Conservation (phyloP, 2,797 vertebrate species). For the Moxostoma hubbsi region DNA sequence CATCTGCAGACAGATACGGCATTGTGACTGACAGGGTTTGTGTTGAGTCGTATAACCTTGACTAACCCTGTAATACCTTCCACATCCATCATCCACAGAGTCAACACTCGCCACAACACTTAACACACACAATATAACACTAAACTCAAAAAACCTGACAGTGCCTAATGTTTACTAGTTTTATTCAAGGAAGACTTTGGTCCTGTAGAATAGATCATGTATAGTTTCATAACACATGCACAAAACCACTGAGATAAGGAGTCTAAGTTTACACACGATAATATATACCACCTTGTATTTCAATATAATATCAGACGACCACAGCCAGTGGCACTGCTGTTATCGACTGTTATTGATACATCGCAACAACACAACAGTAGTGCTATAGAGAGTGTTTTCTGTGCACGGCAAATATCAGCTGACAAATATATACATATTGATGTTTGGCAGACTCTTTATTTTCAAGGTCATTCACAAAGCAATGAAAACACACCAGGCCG, state of each 20-base stretch:
- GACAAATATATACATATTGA: too few species aligned
- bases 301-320: background rate
- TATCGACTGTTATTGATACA: background rate
- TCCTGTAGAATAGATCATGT: too few species aligned
- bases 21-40: background rate
- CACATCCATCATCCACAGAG: slow-evolving; percentile 9
- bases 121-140: background rate
- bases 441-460: too few species aligned
- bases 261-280: too few species aligned
- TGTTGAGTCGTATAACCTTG: slow-evolving; percentile 20
- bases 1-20: background rate
- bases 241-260: too few species aligned
- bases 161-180: too few species aligned
- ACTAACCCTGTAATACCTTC: background rate
- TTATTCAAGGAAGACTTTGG: too few species aligned
- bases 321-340: background rate
- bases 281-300: background rate
- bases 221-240: too few species aligned
- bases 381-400: background rate
- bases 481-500: too few species aligned
- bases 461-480: too few species aligned
- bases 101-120: background rate
- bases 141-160: background rate
- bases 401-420: too few species aligned
- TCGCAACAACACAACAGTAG: background rate